Evolutionary conservation across 2,113 vertebrate genomes (phyloP), one percentile per base, ranked within the genome.

Genomic region (Sylvietta virens): DNA sequence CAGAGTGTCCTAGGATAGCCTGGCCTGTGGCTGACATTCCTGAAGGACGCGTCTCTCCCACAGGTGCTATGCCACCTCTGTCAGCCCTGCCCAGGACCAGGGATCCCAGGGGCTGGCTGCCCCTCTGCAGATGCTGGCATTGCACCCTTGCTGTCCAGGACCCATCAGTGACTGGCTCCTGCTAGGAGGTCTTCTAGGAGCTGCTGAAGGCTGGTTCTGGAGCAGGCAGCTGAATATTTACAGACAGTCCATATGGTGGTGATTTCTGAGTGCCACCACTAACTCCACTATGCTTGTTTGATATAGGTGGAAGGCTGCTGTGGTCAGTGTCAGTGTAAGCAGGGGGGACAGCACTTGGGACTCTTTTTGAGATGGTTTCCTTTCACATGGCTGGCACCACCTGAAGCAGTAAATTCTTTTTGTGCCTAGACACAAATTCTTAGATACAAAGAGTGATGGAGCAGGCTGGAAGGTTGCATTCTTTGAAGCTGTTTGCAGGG

Each of bases 41-140:
- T 50, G 58, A 82, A 70, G 42, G 47, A 45, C 0, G 0, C 0
- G 3, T 8, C 7, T 72, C 17, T 88, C 37, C 45, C 1, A 0
- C 33, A 35, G 20, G 37, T 76, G 24, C 37, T 79, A 3, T 60
- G 62, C 26, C 37, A 9, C 48, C 23, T 33, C 24, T 69, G 40
- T 69, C 58, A 83, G 31, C 37, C 45, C 21, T 67, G 61, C 30
- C 65, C 56, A 73, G 67, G 67, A 73, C 20, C 6, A 4, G 26
- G 28, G 18, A 11, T 40, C 24, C 30, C 37, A 26, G 15, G n/a
- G 9, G 4, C 13, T 77, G 70, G 13, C 35, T 88, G 35, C 11
- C 31, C 23, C 17, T 42, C 8, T 65, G 53, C 39, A 40, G 22
- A 23, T 1, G 2, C 4, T 6, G 7, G 44, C 37, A 35, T 45